Percentiles rank a stretch among this genome's conserved stretches.
Evolutionary conservation across 2,113 vertebrate species (phyloP).

Genomic region (Scartelaos histophorus): DNA sequence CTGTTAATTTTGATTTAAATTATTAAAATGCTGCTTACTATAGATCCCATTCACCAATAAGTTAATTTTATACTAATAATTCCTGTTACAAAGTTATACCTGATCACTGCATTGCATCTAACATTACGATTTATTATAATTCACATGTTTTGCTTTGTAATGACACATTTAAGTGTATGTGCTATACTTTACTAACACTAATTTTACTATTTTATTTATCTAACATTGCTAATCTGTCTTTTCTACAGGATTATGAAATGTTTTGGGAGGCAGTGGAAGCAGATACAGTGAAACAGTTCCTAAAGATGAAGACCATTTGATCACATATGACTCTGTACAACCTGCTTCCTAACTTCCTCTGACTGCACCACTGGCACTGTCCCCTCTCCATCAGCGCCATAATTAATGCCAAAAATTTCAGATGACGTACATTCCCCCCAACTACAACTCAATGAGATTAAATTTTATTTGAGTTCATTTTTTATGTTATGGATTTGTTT

Average conservation of each 20-base stretch:
- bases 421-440: constrained; percentile 50
- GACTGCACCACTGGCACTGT: constrained; percentile 58
- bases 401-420: constrained; percentile 80
- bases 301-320: constrained; percentile 78
- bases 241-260: constrained; percentile 86
- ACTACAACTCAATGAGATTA: constrained; percentile 24
- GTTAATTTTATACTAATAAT: background rate
- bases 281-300: constrained; percentile 88
- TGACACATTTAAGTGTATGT: no score
- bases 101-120: background rate
- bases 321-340: constrained; percentile 1
- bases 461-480: constrained; percentile 30
- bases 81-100: background rate
- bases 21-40: background rate
- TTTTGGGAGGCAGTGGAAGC: constrained; percentile 92
- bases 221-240: constrained; percentile 9
- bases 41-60: background rate
- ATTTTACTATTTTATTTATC: background rate
- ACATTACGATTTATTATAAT: no score
- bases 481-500: constrained; percentile 5
- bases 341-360: constrained; percentile 11
- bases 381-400: constrained; percentile 66
- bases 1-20: no score
- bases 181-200: no score
- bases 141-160: background rate